phyloP scores from a whole-genome alignment of 2,113 vertebrate species.

The Clarias gariepinus region DNA sequence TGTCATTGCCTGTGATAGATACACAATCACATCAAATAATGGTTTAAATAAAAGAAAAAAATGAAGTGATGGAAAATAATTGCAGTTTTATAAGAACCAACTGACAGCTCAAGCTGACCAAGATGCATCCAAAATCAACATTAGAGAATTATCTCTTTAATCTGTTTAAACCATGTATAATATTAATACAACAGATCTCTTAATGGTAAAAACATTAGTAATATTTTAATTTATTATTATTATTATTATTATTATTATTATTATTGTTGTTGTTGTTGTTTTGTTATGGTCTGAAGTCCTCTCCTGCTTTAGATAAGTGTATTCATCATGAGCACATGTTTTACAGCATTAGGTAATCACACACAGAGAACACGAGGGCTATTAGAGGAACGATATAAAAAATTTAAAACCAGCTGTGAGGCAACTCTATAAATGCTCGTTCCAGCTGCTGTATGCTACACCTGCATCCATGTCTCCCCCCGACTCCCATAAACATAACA shows the following conservation, averaged over 20 bases:
- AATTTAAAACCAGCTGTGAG: background rate
- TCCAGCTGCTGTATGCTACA: background rate
- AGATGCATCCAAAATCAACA: background rate
- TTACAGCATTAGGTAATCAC: background rate
- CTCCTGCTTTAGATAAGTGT: background rate
- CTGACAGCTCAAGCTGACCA: background rate
- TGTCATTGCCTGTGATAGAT: slow-evolving; percentile 24
- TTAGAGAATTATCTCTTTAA: background rate
- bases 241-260: background rate
- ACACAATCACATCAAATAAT: slow-evolving; percentile 1
- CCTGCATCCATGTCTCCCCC: background rate
- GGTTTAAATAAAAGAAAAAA: background rate
- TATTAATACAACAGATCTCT: background rate
- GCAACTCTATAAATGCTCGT: background rate
- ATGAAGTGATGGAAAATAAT: slow-evolving; percentile 27
- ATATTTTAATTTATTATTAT: background rate
- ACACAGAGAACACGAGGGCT: background rate
- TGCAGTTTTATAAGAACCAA: slow-evolving; percentile 17
- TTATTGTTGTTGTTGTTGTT: background rate
- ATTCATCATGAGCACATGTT: background rate
- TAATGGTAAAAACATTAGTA: too few relatives aligned
- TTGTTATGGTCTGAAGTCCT: background rate
- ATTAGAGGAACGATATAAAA: background rate
- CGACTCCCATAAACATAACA: background rate
- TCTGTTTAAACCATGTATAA: background rate